phyloP scores from a whole-genome alignment of 2,113 vertebrate species.

The Anoplopoma fimbria region DNA sequence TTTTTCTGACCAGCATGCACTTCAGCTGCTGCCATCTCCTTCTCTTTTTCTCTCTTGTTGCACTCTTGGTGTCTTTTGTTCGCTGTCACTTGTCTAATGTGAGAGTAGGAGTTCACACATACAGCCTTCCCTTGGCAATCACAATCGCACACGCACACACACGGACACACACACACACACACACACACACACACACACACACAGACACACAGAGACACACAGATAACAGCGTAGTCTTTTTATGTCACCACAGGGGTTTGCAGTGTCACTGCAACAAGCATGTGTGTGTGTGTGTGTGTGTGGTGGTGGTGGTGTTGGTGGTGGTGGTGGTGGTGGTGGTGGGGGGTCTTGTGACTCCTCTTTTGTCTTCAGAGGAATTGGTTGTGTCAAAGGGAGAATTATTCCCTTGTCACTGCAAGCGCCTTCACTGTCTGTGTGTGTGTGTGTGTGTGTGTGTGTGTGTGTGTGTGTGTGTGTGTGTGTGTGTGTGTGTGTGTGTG shows the following conservation, averaged over 20 bases:
- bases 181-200: conserved; percentile 22
- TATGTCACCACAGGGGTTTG: conserved; percentile 53
- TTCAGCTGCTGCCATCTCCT: conserved; percentile 11
- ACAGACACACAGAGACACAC: conserved; percentile 16
- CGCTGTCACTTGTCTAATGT: conserved; percentile 43
- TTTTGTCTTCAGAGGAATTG: conserved; percentile 67
- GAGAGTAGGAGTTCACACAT: conserved; percentile 59
- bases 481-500: conserved; percentile 32
- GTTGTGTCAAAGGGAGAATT: conserved; percentile 63
- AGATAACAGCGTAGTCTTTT: conserved; percentile 48
- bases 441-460: conserved; percentile 31
- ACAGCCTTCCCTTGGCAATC: conserved; percentile 19
- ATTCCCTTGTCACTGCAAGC: conserved; percentile 53
- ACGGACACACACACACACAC: conserved; percentile 16
- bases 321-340: conserved; percentile 5
- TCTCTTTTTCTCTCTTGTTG: neutral
- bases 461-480: conserved; percentile 22
- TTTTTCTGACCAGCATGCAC: conserved; percentile 12
- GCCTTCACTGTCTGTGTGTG: conserved; percentile 16
- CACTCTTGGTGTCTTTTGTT: conserved; percentile 43
- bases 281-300: conserved; percentile 23
- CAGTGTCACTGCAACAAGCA: conserved; percentile 41
- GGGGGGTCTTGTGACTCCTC: conserved; percentile 32
- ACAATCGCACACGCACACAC: conserved; percentile 26
- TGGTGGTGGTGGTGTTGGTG: neutral